A percentile compares a stretch with the other conserved stretches of the same genome.
These are phyloP conservation scores for Pseudococcus viburni DNA, from an alignment of 2,888 invertebrate genomes.

Conservation along the genomic window DNA sequence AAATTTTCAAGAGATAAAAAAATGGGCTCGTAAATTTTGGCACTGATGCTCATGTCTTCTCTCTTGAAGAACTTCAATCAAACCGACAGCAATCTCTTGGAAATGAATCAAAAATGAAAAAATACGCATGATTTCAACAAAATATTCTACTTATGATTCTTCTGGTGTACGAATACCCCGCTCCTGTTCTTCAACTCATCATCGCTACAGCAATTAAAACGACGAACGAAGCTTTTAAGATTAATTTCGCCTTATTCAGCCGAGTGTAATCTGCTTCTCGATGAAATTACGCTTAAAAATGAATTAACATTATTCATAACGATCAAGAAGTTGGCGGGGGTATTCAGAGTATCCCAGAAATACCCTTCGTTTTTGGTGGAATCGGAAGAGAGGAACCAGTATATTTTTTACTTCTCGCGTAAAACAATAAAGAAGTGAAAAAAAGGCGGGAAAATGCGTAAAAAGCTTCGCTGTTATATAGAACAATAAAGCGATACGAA, in stretches of 20 bases:
- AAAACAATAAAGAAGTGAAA: neutral
- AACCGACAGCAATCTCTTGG: too few relatives aligned
- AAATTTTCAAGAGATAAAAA: too few relatives aligned
- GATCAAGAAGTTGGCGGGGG: neutral
- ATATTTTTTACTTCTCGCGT: neutral
- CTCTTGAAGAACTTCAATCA: too few relatives aligned
- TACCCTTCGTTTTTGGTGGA: neutral
- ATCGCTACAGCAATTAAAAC: neutral
- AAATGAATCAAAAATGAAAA: too few relatives aligned
- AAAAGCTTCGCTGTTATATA: neutral
- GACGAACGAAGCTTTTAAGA: neutral
- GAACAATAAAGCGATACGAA: neutral
- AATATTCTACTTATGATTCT: too few relatives aligned
- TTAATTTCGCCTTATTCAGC: neutral
- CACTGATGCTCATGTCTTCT: too few relatives aligned
- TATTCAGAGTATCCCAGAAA: neutral
- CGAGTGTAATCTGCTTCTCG: neutral
- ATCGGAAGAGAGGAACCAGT: neutral
- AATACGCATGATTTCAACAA: too few relatives aligned
- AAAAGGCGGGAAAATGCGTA: neutral
- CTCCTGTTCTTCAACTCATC: too few relatives aligned
- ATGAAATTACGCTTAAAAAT: slow-evolving; percentile 6
- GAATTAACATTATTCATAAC: neutral
- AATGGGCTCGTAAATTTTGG: too few relatives aligned
- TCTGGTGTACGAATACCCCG: too few relatives aligned